Evolutionary conservation across 2,888 invertebrate genomes (phyloP).

Genomic region (Flabesymbios commensalis): DNA sequence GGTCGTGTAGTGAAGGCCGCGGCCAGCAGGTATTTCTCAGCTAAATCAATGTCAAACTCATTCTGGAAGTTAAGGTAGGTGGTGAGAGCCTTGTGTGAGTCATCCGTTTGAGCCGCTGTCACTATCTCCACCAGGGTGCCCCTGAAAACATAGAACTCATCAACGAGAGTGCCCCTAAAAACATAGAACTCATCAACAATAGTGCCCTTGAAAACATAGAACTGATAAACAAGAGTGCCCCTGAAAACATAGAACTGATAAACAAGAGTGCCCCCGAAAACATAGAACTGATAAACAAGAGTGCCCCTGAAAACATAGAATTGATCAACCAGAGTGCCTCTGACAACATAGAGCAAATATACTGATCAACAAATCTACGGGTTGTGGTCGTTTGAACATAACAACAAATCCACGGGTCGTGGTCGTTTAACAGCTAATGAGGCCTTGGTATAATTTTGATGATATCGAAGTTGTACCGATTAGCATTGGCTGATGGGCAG

Average conservation of each 20-base stretch:
- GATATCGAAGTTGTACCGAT: too few relatives aligned
- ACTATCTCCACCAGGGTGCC: conserved; percentile 69
- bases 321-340: conserved; percentile 64
- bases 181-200: too few relatives aligned
- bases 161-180: neutral
- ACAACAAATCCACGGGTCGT: too few relatives aligned
- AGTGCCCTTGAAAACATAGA: too few relatives aligned
- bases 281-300: too few relatives aligned
- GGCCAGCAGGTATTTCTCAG: conserved; percentile 77
- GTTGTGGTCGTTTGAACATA: too few relatives aligned
- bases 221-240: conserved; percentile 65
- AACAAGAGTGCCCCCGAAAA: neutral
- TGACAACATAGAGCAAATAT: neutral
- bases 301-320: too few relatives aligned
- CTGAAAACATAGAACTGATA: neutral
- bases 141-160: neutral
- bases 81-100: conserved; percentile 73
- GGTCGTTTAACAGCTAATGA: too few relatives aligned
- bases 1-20: conserved; percentile 73
- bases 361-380: too few relatives aligned
- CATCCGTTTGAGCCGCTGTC: conserved; percentile 71
- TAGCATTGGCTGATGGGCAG: too few relatives aligned
- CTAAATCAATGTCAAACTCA: conserved; percentile 64
- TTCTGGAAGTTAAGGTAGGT: conserved; percentile 67
- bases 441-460: too few relatives aligned